phyloP scores from a whole-genome alignment of 2,113 vertebrate species.

The Acanthochromis polyacanthus region DNA sequence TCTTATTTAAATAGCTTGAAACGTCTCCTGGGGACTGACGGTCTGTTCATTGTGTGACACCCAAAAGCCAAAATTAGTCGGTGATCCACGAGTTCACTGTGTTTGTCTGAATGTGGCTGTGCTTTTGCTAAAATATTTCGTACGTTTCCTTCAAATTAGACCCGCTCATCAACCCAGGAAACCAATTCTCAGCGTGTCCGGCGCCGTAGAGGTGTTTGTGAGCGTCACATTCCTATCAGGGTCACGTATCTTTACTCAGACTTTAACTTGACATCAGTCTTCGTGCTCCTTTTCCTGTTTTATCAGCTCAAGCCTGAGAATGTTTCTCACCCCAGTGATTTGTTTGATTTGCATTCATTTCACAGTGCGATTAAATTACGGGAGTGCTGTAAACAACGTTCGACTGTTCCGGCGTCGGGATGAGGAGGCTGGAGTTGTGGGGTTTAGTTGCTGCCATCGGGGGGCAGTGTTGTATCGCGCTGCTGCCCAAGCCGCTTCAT shows the following conservation, averaged over 20 bases:
- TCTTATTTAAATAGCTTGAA: not conserved
- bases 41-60: not conserved
- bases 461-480: conserved; percentile 66
- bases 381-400: not conserved
- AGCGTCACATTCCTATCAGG: not conserved
- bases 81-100: not conserved
- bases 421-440: not conserved
- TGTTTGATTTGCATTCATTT: conserved; percentile 49
- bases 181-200: no score
- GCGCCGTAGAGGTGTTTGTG: not conserved
- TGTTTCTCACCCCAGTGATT: conserved; percentile 14
- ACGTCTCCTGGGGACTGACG: not conserved
- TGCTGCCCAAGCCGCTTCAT: not conserved
- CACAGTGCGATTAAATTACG: conserved; percentile 34
- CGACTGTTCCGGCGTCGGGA: not conserved
- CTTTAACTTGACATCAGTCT: not conserved
- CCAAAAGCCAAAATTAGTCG: not conserved
- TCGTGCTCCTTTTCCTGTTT: not conserved
- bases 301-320: not conserved
- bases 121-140: not conserved
- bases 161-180: no score
- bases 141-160: not conserved
- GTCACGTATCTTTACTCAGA: conserved; percentile 1
- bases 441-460: conserved; percentile 33
- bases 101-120: not conserved